Base-by-base conservation (phyloP, 2,113 vertebrate genomes). In the Lagopus leucura region DNA sequence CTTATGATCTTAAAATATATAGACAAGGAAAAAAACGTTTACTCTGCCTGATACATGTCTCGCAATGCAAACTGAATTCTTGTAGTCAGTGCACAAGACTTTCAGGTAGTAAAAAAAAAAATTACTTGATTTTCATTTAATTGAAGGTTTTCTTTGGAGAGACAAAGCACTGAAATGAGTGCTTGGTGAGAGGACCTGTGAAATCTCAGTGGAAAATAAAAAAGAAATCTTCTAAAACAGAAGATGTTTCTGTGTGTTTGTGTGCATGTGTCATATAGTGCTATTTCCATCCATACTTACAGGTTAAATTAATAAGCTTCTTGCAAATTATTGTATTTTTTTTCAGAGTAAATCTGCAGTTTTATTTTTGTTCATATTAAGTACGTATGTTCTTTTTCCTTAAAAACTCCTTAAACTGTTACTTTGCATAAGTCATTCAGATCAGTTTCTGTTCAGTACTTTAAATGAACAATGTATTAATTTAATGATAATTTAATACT, bases 191-290 rank as follows among this genome's bases (percentile, higher is more conserved):
- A 66, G 3, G 2, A 80, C 6, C 15, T 80, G 22, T 30, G 54
- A 47, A 66, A 7, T 18, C 8, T 61, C 18, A 9, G 1, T 64
- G 10, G 48, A 85, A 47, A 11, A 48, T 22, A 54, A 47, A 57
- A 3, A 12, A 24, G 24, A 48, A 69, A 3, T 14, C 14, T 42
- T 69, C 11, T 65, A 48, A 61, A 10, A 22, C 2, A 43, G n/a
- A 21, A 36, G 13, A 4, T 3, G 2, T 27, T 34, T 40, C 16
- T 14, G 3, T 18, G 8, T 19, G 2, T 19, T 3, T 28, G 6
- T 42, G 10, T 45, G 7, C 2, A 2, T 38, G 3, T 28, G 15
- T 48, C 2, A 43, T 3, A 5, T 30, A 18, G 4, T 6, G 3
- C 8, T 48, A 47, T 60, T 86, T 92, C 14, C 16, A 63, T 3